Conservation (phyloP, 2,888 invertebrate species). For the Siphlonurus alternatus region DNA sequence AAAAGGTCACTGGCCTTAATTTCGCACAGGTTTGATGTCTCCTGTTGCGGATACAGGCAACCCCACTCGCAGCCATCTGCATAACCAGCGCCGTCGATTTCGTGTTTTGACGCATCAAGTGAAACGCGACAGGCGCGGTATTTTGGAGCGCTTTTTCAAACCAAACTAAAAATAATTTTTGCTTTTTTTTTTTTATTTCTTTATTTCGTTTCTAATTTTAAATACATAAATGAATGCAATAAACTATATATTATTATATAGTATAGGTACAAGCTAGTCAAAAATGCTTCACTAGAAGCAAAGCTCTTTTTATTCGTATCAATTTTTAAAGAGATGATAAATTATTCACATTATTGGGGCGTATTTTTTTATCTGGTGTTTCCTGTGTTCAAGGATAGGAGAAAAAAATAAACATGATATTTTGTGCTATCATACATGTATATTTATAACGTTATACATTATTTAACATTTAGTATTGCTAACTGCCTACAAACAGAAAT, state of each 20-base stretch:
- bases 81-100: conserved; percentile 3
- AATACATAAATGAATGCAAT: no score
- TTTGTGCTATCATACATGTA: neutral
- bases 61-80: conserved; percentile 1
- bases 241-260: no score
- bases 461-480: neutral
- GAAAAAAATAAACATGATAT: neutral
- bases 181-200: no score
- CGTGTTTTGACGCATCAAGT: conserved; percentile 1
- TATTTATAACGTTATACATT: neutral
- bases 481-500: neutral
- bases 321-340: no score
- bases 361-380: no score
- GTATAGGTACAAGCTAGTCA: no score
- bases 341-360: no score
- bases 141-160: neutral
- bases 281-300: no score
- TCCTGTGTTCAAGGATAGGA: no score
- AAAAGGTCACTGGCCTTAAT: neutral
- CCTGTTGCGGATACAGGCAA: conserved; percentile 3
- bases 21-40: neutral
- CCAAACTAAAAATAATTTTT: neutral
- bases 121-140: neutral
- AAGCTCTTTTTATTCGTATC: no score
- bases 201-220: no score